phyloP scores from a whole-genome alignment of 2,888 invertebrate species.

The Molanna angustata region DNA sequence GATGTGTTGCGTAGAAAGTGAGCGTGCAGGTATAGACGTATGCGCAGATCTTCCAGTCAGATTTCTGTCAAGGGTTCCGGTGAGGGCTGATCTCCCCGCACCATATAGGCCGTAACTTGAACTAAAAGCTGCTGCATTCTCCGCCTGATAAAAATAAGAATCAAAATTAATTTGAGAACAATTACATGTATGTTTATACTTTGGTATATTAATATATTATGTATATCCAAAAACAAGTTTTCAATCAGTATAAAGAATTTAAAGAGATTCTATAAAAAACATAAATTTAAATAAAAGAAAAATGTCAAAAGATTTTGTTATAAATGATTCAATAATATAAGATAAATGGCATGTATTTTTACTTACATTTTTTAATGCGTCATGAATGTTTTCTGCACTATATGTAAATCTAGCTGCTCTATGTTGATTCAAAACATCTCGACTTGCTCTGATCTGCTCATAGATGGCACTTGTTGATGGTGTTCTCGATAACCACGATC shows the following conservation, averaged over 20 bases:
- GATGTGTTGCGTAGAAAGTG: conserved; percentile 71
- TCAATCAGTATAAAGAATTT: not conserved
- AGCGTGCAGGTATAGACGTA: conserved; percentile 65
- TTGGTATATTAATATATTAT: not conserved
- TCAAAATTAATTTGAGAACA: not conserved
- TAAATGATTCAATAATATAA: no score
- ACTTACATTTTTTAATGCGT: conserved; percentile 78
- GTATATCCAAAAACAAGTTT: not conserved
- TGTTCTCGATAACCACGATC: conserved; percentile 87
- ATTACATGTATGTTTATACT: not conserved
- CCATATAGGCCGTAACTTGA: conserved; percentile 56
- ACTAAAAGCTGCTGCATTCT: conserved; percentile 62
- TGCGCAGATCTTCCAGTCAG: conserved; percentile 53
- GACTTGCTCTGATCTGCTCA: conserved; percentile 81
- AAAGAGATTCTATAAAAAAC: not conserved
- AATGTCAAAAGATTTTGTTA: no score
- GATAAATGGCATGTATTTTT: no score
- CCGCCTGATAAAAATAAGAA: conserved; percentile 41
- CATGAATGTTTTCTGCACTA: conserved; percentile 89
- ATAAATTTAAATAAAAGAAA: no score
- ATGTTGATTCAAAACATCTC: conserved; percentile 67
- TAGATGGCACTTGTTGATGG: conserved; percentile 92
- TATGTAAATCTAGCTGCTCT: conserved; percentile 77
- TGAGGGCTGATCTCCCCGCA: conserved; percentile 64
- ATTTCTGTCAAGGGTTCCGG: conserved; percentile 66